Evolutionary conservation across 2,888 invertebrate genomes (phyloP).

Genomic region (Emmelina monodactyla): DNA sequence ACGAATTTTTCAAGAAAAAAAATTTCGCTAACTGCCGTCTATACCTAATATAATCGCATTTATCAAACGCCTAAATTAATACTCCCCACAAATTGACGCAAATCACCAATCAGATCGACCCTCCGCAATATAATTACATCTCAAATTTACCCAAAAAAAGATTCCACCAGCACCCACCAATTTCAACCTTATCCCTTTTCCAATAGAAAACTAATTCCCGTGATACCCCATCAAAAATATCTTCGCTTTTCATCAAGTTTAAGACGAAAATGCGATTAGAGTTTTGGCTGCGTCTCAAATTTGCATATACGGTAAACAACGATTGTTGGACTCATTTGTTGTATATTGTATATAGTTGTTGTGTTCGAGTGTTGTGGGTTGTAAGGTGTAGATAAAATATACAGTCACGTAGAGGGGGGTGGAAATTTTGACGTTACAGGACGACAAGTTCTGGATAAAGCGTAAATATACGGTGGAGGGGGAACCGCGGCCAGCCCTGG

Average conservation of each 20-base stretch:
- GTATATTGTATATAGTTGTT: no score
- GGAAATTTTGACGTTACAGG: constrained; percentile 15
- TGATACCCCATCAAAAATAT: constrained; percentile 2
- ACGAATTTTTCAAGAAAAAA: no score
- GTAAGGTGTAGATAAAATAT: constrained; percentile 2
- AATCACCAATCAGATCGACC: constrained; percentile 15
- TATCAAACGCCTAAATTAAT: no score
- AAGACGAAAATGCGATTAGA: constrained; percentile 25
- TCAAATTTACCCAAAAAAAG: not conserved
- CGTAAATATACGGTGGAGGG: constrained; percentile 38
- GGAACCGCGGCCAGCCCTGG: no score
- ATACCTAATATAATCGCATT: no score
- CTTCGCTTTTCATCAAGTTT: constrained; percentile 13
- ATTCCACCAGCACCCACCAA: no score
- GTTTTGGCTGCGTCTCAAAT: constrained; percentile 21
- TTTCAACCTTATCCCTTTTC: not conserved
- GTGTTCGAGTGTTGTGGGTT: not conserved
- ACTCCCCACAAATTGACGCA: constrained; percentile 15
- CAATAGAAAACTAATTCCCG: not conserved
- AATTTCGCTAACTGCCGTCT: no score
- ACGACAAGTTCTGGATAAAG: constrained; percentile 41
- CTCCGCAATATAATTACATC: constrained; percentile 14
- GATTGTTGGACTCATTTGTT: not conserved
- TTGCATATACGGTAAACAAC: constrained; percentile 9
- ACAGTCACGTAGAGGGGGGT: constrained; percentile 10